phyloP scores from a whole-genome alignment of 2,113 vertebrate genomes.

The Ceratotherium simum region DNA sequence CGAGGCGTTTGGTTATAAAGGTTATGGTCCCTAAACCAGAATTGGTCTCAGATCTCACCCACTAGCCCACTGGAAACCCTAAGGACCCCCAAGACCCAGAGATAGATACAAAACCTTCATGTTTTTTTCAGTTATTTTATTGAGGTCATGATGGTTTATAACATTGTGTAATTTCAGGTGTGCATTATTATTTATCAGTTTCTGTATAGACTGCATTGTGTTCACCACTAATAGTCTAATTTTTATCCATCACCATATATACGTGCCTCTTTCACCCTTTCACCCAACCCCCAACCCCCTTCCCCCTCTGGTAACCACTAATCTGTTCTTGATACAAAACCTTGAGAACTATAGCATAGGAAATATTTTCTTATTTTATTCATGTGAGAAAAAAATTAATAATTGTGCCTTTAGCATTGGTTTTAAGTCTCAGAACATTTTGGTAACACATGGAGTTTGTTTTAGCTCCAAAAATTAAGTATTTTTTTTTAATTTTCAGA shows the following conservation, averaged over 20 bases:
- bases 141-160: too few relatives aligned
- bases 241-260: too few relatives aligned
- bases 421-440: constrained; percentile 31
- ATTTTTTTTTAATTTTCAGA: background rate
- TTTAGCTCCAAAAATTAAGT: constrained; percentile 41
- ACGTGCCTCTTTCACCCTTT: too few relatives aligned
- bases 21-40: background rate
- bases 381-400: background rate
- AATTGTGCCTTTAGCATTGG: background rate
- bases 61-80: background rate
- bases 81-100: background rate
- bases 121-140: too few relatives aligned
- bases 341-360: background rate
- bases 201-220: too few relatives aligned
- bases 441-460: constrained; percentile 23
- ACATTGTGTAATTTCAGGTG: too few relatives aligned
- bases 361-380: background rate
- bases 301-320: too few relatives aligned
- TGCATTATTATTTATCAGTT: too few relatives aligned
- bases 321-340: background rate
- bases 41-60: background rate
- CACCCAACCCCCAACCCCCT: too few relatives aligned
- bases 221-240: too few relatives aligned
- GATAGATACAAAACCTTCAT: background rate
- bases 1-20: background rate